Conservation (phyloP, 2,888 invertebrate species). For the Pantelozetes paolii region DNA sequence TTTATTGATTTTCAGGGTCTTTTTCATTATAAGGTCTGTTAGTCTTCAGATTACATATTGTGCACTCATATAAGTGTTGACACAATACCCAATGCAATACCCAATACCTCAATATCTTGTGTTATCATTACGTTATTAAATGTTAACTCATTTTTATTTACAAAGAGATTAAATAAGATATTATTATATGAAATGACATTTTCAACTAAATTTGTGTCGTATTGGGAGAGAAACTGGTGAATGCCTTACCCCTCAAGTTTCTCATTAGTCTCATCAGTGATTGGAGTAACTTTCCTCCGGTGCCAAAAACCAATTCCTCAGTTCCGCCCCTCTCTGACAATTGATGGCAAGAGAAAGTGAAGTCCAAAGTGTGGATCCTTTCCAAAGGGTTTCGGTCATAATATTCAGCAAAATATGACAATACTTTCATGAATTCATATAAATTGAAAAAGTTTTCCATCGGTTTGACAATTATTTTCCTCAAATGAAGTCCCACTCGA, state of each 20-base stretch:
- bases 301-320: conserved; percentile 66
- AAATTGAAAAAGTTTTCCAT: conserved; percentile 73
- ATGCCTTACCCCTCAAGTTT: conserved; percentile 58
- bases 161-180: too few species aligned
- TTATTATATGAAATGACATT: too few species aligned
- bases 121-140: background rate
- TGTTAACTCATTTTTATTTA: background rate
- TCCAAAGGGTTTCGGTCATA: conserved; percentile 49
- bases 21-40: background rate
- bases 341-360: conserved; percentile 69
- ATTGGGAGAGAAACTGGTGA: too few species aligned
- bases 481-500: conserved; percentile 64
- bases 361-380: conserved; percentile 54
- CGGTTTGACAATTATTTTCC: conserved; percentile 65
- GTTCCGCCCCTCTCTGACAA: background rate
- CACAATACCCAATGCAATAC: too few species aligned
- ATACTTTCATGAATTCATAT: conserved; percentile 75
- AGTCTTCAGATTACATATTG: background rate
- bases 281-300: conserved; percentile 60
- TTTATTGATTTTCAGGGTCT: background rate
- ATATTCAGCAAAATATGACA: conserved; percentile 68
- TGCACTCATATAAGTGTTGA: background rate
- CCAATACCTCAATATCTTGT: background rate
- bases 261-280: conserved; percentile 59
- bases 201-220: too few species aligned